These are phyloP conservation scores for Lipophrys pholis DNA, from an alignment of 2,113 vertebrate species.

Conservation along the genomic window DNA sequence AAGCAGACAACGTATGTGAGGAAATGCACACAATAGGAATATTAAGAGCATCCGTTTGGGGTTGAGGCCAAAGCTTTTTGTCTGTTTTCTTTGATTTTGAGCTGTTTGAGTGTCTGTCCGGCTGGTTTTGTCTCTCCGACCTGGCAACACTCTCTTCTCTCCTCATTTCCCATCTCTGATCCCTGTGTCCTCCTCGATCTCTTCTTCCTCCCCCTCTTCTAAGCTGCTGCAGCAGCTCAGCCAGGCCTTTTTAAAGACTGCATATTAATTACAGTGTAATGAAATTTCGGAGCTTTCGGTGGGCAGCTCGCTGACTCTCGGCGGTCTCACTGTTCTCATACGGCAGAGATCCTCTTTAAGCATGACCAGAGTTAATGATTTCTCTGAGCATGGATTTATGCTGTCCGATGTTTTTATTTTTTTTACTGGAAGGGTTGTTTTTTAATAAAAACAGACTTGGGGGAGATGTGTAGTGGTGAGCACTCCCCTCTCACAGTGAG, in stretches of 20 bases:
- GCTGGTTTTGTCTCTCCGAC: no score
- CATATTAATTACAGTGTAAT: conserved; percentile 55
- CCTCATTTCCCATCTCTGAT: background rate
- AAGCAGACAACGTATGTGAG: no score
- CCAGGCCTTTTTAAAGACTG: background rate
- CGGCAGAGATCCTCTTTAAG: conserved; percentile 31
- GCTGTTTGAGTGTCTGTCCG: background rate
- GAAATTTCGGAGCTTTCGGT: conserved; percentile 40
- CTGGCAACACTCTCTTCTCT: background rate
- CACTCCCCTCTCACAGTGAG: no score
- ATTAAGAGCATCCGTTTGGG: no score
- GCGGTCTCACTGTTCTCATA: conserved; percentile 14
- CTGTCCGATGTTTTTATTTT: background rate
- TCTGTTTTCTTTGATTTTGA: background rate
- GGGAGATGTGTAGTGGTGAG: no score
- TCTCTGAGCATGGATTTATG: conserved; percentile 4
- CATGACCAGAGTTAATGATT: conserved; percentile 39
- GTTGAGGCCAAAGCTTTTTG: no score
- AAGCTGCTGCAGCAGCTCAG: background rate
- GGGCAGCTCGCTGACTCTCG: conserved; percentile 9
- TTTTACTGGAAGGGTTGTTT: background rate
- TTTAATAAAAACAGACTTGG: background rate
- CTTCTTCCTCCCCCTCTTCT: no score
- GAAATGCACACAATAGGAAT: no score
- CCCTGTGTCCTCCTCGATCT: background rate